Conservation (phyloP, 2,888 invertebrate species). For the Chouioia cunea region DNA sequence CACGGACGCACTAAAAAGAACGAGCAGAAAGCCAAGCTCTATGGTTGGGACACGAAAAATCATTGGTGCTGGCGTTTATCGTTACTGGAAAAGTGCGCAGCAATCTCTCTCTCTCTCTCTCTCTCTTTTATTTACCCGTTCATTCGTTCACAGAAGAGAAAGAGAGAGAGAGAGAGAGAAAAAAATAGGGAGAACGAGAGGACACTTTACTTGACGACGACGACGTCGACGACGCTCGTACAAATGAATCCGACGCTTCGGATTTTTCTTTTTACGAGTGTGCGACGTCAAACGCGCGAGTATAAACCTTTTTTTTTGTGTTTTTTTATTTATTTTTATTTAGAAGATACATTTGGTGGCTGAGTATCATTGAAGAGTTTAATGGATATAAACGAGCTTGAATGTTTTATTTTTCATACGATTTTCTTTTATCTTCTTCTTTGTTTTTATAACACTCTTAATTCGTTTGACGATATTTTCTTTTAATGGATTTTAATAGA, state of each 20-base stretch:
- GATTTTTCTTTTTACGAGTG: constrained; percentile 5
- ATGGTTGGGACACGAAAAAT: too few species aligned
- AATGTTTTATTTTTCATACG: too few species aligned
- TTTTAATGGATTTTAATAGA: too few species aligned
- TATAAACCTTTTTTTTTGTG: background rate
- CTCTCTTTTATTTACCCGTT: constrained; percentile 1
- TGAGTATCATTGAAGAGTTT: background rate
- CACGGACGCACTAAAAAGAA: too few species aligned
- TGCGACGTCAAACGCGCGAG: background rate
- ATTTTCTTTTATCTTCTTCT: too few species aligned
- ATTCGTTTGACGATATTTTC: too few species aligned
- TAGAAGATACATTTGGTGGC: background rate
- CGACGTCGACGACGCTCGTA: constrained; percentile 1
- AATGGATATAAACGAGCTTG: background rate
- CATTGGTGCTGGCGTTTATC: constrained; percentile 17
- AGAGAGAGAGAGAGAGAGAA: too few species aligned
- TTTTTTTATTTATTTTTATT: constrained; percentile 1
- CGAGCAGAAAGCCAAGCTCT: too few species aligned
- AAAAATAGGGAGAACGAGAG: background rate
- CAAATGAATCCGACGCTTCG: constrained; percentile 17
- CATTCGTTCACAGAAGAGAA: too few species aligned
- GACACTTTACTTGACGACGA: background rate
- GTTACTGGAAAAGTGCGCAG: background rate
- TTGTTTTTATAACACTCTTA: too few species aligned
- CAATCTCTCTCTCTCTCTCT: too few species aligned